Base-by-base conservation (phyloP, 2,888 invertebrate species). In the Agrypnus murinus region DNA sequence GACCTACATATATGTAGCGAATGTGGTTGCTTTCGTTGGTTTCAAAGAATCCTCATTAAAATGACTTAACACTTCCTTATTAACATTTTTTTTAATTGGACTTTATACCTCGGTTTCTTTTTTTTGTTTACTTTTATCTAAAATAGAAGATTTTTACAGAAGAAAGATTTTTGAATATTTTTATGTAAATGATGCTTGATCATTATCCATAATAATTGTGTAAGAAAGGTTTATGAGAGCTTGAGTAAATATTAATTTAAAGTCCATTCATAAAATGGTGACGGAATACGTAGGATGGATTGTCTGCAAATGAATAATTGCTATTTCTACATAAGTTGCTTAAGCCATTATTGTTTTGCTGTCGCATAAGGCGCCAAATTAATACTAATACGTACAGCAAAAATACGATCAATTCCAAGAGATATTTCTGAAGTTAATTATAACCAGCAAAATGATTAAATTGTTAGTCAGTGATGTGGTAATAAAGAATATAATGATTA, bases 401-500 rank as follows among this genome's bases (percentile, higher is more conserved):
- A 53, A 53, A 15, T n/a, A 50, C 12, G 50, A 50, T 25, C 50
- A 50, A n/a, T 50, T 25, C 31, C n/a, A 32, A 32, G 15, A 53
- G 53, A 53, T 53, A 31, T 32, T 14, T 17, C 6, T 34, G 36
- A 36, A 7, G 48, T 25, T 50, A n/a, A 50, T n/a, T 31, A 15
- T 50, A 63, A 63, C 48, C 50, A 60, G 17, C 10, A 12, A 38
- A 60, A 63, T 17, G 25, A 50, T 48, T 63, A 63, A 19, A 17
- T 36, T 31, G 36, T 46, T 45, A 38, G 19, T 10, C 9, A 36
- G 38, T 63, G 62, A 63, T 36, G 62, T 25, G 48, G 48, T 38
- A 38, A 48, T 6, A 8, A 36, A 34, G 12, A 36, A 15, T 60
- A 43, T 10, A 48, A 12, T 50, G 36, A 48, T 63, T 48, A 36